These are phyloP conservation scores for Clanis bilineata DNA, from an alignment of 2,888 invertebrate genomes.

Conservation along the genomic window DNA sequence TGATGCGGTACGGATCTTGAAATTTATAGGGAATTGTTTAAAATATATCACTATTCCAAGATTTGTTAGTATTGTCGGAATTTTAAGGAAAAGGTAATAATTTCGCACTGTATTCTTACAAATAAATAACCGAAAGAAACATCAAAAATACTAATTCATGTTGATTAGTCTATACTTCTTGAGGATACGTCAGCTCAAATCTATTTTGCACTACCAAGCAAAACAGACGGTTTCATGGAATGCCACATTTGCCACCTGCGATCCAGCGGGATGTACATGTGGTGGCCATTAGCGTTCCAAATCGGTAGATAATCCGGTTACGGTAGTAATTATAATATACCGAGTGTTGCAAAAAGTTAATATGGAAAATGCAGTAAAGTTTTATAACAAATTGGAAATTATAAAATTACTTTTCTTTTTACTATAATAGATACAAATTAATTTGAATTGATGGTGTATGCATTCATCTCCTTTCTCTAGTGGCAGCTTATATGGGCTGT, in stretches of 20 bases:
- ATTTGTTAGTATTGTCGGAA: background rate
- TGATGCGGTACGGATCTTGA: background rate
- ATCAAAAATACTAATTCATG: too few relatives aligned
- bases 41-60: background rate
- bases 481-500: too few relatives aligned
- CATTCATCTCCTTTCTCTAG: too few relatives aligned
- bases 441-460: too few relatives aligned
- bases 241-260: background rate
- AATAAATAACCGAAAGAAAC: too few relatives aligned
- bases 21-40: background rate
- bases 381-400: too few relatives aligned
- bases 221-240: background rate
- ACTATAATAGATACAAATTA: too few relatives aligned
- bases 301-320: background rate
- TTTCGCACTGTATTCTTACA: too few relatives aligned
- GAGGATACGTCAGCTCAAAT: background rate
- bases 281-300: background rate
- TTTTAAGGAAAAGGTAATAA: background rate
- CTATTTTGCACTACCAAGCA: background rate
- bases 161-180: too few relatives aligned
- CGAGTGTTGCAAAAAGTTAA: too few relatives aligned
- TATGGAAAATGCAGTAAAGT: too few relatives aligned
- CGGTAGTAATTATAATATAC: background rate
- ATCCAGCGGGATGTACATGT: background rate
- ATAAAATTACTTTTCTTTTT: too few relatives aligned